phyloP scores from a whole-genome alignment of 2,113 vertebrate species.

The Aldabrachelys gigantea region DNA sequence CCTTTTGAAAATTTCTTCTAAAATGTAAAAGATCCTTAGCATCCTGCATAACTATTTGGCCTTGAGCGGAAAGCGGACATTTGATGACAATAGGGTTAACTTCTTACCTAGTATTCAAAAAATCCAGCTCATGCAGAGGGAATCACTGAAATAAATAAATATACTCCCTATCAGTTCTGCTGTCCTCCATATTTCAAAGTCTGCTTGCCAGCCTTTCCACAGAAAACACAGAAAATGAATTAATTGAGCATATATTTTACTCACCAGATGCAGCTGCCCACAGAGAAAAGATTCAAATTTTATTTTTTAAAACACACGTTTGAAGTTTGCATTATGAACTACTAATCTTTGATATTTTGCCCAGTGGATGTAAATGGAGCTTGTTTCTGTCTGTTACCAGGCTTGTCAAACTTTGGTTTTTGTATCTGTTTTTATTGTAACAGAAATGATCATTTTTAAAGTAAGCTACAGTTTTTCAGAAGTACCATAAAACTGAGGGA shows the following conservation, averaged over 20 bases:
- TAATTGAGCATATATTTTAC: constrained; percentile 61
- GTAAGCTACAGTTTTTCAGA: constrained; percentile 73
- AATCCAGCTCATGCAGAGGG: constrained; percentile 40
- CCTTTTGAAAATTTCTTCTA: constrained; percentile 45
- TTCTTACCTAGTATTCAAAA: constrained; percentile 59
- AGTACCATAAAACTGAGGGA: constrained; percentile 78
- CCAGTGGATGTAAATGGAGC: constrained; percentile 70
- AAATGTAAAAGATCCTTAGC: constrained; percentile 27
- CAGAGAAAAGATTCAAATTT: constrained; percentile 65
- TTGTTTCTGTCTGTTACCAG: constrained; percentile 67
- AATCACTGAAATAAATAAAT: constrained; percentile 40
- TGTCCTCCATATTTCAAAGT: constrained; percentile 50
- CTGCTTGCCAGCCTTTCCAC: constrained; percentile 48
- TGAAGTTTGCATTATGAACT: constrained; percentile 74
- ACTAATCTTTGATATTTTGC: constrained; percentile 79
- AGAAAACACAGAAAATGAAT: constrained; percentile 66
- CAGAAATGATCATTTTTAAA: constrained; percentile 75
- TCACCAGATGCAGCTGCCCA: constrained; percentile 70
- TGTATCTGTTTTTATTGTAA: constrained; percentile 71
- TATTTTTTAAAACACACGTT: constrained; percentile 71
- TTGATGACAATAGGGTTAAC: constrained; percentile 29
- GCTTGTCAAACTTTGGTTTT: constrained; percentile 79
- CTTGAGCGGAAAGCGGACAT: background rate
- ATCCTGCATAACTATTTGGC: constrained; percentile 9
- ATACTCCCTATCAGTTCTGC: constrained; percentile 44